These are phyloP conservation scores for Tenthredo amoena DNA, from an alignment of 2,888 invertebrate genomes.

Conservation along the genomic window DNA sequence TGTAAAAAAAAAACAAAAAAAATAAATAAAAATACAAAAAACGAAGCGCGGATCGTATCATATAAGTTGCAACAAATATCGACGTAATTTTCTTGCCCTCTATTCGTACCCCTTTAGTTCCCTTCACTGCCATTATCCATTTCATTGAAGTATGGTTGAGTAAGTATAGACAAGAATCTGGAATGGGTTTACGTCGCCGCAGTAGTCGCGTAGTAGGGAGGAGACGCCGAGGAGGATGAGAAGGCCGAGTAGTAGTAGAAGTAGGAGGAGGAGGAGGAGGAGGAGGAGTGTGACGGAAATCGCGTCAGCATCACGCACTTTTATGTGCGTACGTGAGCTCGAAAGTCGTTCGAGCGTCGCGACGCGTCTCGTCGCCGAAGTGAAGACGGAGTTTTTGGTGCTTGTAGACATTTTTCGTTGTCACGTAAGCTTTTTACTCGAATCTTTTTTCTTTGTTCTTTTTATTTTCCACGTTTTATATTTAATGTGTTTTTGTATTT, in stretches of 20 bases:
- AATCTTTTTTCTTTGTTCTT: background rate
- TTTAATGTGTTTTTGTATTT: background rate
- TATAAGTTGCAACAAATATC: background rate
- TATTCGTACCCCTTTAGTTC: background rate
- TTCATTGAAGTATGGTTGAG: conserved; percentile 25
- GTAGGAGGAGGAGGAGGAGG: background rate
- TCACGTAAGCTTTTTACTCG: background rate
- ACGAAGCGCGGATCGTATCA: background rate
- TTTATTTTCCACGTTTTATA: background rate
- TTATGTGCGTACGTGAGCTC: conserved; percentile 41
- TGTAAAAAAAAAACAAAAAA: background rate
- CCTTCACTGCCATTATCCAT: conserved; percentile 9
- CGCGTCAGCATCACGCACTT: conserved; percentile 42
- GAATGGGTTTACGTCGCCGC: conserved; percentile 30
- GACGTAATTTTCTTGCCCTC: background rate
- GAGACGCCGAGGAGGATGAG: background rate
- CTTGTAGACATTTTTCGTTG: background rate
- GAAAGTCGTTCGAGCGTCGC: conserved; percentile 15
- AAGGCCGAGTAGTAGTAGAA: background rate
- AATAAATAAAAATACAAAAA: background rate
- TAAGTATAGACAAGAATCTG: conserved; percentile 29
- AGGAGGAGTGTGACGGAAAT: conserved; percentile 11
- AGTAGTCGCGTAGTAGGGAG: conserved; percentile 10
- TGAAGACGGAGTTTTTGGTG: background rate
- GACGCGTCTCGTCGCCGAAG: background rate